These are phyloP conservation scores for Anas bahamensis DNA, from an alignment of 2,797 vertebrate species.

Conservation along the genomic window DNA sequence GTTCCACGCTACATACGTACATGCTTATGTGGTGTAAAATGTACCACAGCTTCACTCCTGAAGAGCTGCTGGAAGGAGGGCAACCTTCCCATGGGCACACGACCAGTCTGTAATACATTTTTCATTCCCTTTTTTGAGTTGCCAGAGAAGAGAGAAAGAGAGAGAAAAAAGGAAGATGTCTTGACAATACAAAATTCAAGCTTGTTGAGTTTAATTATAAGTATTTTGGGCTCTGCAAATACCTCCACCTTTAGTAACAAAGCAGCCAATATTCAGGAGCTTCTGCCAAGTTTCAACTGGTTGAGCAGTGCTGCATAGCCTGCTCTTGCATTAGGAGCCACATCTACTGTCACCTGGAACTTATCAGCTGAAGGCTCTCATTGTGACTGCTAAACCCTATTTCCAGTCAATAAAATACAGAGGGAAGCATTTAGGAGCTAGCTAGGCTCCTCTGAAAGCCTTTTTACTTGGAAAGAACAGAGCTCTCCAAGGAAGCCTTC, in stretches of 20 bases:
- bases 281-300: background rate
- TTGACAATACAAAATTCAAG: background rate
- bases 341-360: background rate
- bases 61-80: background rate
- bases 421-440: background rate
- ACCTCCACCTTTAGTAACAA: background rate
- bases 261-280: background rate
- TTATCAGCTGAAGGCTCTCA: background rate
- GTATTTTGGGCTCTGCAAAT: background rate
- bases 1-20: background rate
- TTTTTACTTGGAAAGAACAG: background rate
- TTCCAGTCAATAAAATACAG: background rate
- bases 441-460: background rate
- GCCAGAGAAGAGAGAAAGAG: background rate
- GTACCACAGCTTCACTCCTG: background rate
- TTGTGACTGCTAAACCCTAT: background rate
- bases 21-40: background rate
- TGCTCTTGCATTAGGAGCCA: background rate
- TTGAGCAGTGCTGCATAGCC: background rate
- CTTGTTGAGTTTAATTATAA: background rate
- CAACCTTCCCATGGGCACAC: background rate
- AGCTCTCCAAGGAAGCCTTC: background rate
- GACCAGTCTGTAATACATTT: background rate
- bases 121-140: background rate
- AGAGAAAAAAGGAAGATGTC: background rate